A percentile compares a stretch with the other conserved stretches of the same genome.
Conservation (phyloP, 1,140 invertebrate species). For the Bombus soroeensis region DNA sequence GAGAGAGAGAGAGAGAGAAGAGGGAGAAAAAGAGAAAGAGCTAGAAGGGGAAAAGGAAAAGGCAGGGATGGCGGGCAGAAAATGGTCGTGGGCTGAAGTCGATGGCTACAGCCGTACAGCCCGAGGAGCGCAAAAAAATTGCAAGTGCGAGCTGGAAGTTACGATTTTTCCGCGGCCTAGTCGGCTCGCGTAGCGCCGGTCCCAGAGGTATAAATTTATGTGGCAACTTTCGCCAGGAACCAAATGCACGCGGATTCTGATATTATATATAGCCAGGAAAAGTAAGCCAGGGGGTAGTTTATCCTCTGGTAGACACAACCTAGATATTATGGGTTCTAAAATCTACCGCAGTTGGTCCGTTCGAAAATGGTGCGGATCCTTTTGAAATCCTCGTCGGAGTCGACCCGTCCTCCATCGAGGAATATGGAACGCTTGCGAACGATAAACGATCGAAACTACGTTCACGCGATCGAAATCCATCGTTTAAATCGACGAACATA, state of each 20-base stretch:
- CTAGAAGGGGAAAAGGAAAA: not conserved
- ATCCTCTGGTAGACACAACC: slow-evolving; percentile 47
- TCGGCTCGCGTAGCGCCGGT: too few species aligned
- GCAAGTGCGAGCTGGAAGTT: slow-evolving; percentile 57
- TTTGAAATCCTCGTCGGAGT: not conserved
- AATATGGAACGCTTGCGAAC: too few species aligned
- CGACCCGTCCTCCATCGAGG: not conserved
- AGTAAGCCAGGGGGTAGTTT: slow-evolving; percentile 66
- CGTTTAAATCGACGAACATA: not conserved
- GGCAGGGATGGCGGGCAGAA: too few species aligned
- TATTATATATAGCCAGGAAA: slow-evolving; percentile 62
- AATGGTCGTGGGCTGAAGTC: too few species aligned
- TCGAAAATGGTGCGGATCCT: not conserved
- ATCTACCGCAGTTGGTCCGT: not conserved
- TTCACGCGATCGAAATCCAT: not conserved
- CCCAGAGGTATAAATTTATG: slow-evolving; percentile 70
- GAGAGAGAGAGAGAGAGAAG: not conserved
- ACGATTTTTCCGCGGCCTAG: slow-evolving; percentile 60
- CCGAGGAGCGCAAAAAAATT: slow-evolving; percentile 41
- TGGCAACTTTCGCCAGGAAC: slow-evolving; percentile 68
- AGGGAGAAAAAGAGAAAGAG: too few species aligned
- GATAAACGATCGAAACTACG: not conserved
- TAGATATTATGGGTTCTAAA: slow-evolving; percentile 40
- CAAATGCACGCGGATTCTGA: slow-evolving; percentile 68
- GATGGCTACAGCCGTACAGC: too few species aligned